Evolutionary conservation across 2,888 invertebrate species (phyloP).

Genomic region (Pecten maximus): DNA sequence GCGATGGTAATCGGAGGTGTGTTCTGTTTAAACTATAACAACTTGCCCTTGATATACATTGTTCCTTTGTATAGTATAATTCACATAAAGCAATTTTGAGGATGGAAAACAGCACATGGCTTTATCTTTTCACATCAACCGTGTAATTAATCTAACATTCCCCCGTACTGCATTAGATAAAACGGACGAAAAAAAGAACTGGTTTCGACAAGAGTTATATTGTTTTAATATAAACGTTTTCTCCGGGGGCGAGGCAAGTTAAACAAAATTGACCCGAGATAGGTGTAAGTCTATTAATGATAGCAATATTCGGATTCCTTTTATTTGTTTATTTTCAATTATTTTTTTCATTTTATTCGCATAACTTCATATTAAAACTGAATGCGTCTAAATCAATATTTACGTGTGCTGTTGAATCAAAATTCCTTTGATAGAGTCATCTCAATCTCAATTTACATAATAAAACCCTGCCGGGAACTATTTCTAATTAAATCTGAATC

Average conservation of each 20-base stretch:
- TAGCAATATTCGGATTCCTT: not conserved
- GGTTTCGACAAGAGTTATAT: not conserved
- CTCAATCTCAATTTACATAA: not conserved
- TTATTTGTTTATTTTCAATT: not conserved
- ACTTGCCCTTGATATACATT: not conserved
- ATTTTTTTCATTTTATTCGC: not conserved
- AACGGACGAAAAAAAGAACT: not conserved
- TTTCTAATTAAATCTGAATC: not conserved
- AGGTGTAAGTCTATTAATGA: not conserved
- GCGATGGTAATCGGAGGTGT: not conserved
- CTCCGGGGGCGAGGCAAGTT: not conserved
- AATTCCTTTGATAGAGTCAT: not conserved
- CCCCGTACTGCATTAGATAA: not conserved
- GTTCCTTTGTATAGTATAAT: not conserved
- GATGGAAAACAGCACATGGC: not conserved
- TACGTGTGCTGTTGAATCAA: not conserved
- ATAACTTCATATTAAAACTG: not conserved
- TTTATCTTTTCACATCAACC: constrained; percentile 14
- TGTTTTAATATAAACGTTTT: not conserved
- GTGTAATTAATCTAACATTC: not conserved
- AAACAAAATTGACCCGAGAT: not conserved
- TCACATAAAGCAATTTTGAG: not conserved
- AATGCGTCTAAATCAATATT: not conserved
- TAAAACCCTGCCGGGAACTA: not conserved
- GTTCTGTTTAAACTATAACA: not conserved